These are phyloP conservation scores for Anas platyrhynchos DNA, from an alignment of 2,113 vertebrate species.

Conservation along the genomic window DNA sequence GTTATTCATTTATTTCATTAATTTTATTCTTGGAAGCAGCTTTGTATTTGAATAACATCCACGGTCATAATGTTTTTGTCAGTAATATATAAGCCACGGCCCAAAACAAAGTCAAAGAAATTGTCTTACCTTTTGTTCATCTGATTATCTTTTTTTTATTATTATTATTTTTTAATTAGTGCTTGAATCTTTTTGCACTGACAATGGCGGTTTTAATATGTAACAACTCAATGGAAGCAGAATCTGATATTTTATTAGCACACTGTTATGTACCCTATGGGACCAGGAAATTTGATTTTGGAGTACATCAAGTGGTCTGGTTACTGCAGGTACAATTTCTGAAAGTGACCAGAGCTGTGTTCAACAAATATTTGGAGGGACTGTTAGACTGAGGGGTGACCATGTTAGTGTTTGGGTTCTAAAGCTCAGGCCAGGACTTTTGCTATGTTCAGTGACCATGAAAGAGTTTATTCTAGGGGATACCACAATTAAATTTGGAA, in stretches of 20 bases:
- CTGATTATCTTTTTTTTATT: conserved; percentile 1
- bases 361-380: neutral
- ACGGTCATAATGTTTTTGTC: neutral
- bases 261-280: neutral
- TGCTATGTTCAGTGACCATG: neutral
- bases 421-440: neutral
- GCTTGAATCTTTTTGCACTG: neutral
- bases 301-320: neutral
- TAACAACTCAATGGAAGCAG: neutral
- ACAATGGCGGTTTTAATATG: neutral
- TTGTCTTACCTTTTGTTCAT: neutral
- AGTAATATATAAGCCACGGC: neutral
- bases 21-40: neutral
- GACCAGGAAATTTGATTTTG: neutral
- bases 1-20: neutral
- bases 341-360: neutral
- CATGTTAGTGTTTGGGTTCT: neutral
- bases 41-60: neutral
- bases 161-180: neutral
- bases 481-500: neutral
- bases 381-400: neutral
- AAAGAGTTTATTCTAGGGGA: neutral
- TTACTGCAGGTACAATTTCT: neutral
- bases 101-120: neutral
- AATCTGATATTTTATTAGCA: conserved; percentile 11